Conservation (phyloP, 2,888 invertebrate species). For the Pachliopta kotzebuea region DNA sequence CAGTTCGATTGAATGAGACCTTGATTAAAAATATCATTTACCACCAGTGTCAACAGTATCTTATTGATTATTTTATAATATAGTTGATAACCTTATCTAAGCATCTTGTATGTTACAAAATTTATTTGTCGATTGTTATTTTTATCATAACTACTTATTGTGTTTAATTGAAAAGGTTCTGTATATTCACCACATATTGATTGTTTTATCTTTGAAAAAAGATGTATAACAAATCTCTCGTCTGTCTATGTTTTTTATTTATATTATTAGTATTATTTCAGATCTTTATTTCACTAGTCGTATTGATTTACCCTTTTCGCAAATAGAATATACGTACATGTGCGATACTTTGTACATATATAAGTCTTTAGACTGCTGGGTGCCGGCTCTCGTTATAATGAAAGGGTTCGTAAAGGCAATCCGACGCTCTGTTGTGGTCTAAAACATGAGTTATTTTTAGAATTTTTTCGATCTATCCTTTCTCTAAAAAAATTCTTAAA, state of each 20-base stretch:
- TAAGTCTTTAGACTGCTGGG: too few species aligned
- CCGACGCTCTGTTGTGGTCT: too few species aligned
- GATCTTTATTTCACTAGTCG: too few species aligned
- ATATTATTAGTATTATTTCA: too few species aligned
- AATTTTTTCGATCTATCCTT: not conserved
- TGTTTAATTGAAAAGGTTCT: constrained; percentile 10
- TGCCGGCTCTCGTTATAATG: too few species aligned
- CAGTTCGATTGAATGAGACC: not conserved
- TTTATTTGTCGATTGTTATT: constrained; percentile 15
- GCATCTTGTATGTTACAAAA: constrained; percentile 12
- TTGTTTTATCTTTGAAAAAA: not conserved
- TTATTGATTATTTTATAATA: constrained; percentile 1
- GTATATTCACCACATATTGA: not conserved
- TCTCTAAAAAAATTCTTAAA: not conserved
- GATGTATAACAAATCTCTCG: not conserved
- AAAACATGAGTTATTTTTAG: not conserved
- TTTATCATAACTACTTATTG: constrained; percentile 16
- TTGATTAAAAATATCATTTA: not conserved
- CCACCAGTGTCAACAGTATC: not conserved
- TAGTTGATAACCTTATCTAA: not conserved
- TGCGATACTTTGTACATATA: too few species aligned
- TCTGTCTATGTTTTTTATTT: too few species aligned
- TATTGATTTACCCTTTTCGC: too few species aligned
- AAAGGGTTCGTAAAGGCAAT: not conserved
- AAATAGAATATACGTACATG: too few species aligned